Evolutionary conservation across 2,113 vertebrate species (phyloP).

Genomic region (Eptesicus fuscus): DNA sequence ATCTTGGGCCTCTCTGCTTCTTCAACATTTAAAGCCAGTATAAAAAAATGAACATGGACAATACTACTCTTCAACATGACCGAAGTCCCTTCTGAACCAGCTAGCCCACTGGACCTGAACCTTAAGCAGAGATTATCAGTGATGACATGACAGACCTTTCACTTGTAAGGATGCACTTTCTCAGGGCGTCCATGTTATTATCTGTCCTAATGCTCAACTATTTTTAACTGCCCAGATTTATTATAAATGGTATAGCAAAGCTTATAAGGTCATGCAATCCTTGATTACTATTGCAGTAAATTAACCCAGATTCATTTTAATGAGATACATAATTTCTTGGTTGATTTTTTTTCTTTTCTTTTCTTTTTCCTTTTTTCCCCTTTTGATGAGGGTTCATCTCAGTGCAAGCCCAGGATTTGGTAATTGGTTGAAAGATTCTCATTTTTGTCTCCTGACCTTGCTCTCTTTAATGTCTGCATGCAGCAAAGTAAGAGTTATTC

Average conservation of each 20-base stretch:
- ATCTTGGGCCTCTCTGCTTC: neutral
- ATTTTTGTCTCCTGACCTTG: neutral
- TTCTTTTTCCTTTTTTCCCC: neutral
- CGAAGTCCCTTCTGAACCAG: neutral
- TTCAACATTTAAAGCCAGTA: neutral
- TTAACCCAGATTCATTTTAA: slow-evolving; percentile 78
- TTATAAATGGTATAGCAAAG: slow-evolving; percentile 76
- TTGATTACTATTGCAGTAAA: slow-evolving; percentile 77
- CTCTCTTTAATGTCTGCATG: neutral
- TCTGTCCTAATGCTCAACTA: slow-evolving; percentile 75
- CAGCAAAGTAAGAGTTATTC: neutral
- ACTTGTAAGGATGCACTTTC: slow-evolving; percentile 64
- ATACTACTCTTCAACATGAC: neutral
- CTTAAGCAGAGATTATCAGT: neutral
- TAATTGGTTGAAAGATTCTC: neutral
- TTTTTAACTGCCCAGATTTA: slow-evolving; percentile 77
- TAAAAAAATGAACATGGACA: neutral
- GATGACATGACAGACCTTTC: slow-evolving; percentile 49
- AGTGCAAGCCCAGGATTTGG: neutral
- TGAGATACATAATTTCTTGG: slow-evolving; percentile 29
- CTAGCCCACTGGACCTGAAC: neutral
- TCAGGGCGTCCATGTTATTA: slow-evolving; percentile 71
- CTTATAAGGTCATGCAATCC: slow-evolving; percentile 72
- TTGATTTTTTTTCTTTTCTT: neutral
- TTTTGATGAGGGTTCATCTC: slow-evolving; percentile 28